Evolutionary conservation across 2,113 vertebrate genomes (phyloP).

Genomic region (Rafetus swinhoei): DNA sequence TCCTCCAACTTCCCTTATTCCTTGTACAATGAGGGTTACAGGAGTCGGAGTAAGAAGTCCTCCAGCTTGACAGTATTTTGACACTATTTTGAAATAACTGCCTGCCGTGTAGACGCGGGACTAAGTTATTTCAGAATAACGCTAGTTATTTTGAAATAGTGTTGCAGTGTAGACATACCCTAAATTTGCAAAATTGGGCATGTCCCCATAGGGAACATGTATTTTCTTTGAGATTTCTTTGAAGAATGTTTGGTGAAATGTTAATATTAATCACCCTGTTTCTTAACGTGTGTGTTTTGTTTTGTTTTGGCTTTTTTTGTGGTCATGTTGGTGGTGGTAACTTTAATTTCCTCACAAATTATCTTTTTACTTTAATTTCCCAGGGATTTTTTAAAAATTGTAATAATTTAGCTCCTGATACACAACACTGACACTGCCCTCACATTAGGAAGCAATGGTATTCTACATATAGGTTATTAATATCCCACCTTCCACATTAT

Average conservation of each 20-base stretch:
- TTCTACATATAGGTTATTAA: conserved; percentile 10
- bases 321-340: not conserved
- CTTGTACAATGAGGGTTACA: no score
- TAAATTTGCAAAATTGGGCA: not conserved
- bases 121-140: no score
- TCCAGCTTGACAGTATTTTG: no score
- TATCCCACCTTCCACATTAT: not conserved
- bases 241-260: not conserved
- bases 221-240: not conserved
- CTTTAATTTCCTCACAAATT: not conserved
- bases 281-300: not conserved
- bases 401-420: not conserved
- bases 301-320: not conserved
- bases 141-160: no score
- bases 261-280: not conserved
- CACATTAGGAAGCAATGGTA: not conserved
- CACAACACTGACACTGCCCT: not conserved
- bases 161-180: no score
- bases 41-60: no score
- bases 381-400: not conserved
- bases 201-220: not conserved
- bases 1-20: no score
- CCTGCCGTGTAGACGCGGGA: no score
- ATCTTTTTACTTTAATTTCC: conserved; percentile 1
- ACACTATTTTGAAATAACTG: no score